phyloP scores from a whole-genome alignment of 2,113 vertebrate genomes.

The Xyrauchen texanus region DNA sequence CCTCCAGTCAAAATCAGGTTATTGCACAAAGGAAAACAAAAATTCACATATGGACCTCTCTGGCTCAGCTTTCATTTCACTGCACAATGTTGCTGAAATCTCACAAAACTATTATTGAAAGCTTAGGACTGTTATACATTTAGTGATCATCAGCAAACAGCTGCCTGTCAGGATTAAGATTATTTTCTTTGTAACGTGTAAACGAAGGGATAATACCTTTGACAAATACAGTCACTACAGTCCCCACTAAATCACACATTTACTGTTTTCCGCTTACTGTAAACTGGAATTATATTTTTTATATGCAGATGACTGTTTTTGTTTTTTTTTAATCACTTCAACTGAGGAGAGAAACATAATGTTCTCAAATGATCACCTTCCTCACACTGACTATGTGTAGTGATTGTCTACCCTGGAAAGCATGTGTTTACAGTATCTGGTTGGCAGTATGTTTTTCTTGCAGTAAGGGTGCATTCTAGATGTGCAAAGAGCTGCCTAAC shows the following conservation, averaged over 20 bases:
- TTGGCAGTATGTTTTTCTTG: background rate
- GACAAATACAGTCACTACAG: conserved; percentile 2
- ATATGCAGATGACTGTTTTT: background rate
- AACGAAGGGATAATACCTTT: conserved; percentile 8
- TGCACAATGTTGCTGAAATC: background rate
- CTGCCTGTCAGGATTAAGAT: conserved; percentile 16
- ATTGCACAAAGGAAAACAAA: conserved; percentile 32
- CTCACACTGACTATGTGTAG: background rate
- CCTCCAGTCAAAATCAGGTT: background rate
- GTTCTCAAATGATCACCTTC: background rate
- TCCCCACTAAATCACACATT: conserved; percentile 29
- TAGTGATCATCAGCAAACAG: conserved; percentile 1
- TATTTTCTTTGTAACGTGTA: conserved; percentile 27
- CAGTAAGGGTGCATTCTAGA: conserved; percentile 1
- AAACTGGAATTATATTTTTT: background rate
- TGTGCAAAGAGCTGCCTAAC: conserved; percentile 21
- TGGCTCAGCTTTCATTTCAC: conserved; percentile 4
- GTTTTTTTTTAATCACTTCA: background rate
- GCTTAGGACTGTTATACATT: background rate
- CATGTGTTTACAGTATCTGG: background rate
- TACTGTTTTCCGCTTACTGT: background rate
- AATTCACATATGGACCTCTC: background rate
- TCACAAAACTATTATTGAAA: background rate
- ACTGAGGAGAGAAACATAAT: background rate
- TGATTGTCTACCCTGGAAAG: conserved; percentile 28